Conservation (phyloP, 2,888 invertebrate species). For the Macrophya alboannulata region DNA sequence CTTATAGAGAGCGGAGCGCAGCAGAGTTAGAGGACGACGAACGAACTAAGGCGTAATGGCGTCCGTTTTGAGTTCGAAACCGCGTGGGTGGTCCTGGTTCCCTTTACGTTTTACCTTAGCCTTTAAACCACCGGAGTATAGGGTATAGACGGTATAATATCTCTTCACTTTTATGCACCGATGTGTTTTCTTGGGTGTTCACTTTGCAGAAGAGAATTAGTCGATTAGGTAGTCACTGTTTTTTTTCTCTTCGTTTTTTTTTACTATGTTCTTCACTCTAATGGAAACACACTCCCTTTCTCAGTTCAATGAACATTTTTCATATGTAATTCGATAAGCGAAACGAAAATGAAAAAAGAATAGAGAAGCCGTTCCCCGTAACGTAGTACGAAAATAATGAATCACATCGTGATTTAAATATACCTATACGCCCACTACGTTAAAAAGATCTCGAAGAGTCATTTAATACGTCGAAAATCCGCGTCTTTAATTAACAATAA, state of each 20-base stretch:
- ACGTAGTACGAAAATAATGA: no score
- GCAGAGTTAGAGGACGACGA: background rate
- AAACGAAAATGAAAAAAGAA: background rate
- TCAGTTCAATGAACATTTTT: background rate
- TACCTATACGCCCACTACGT: no score
- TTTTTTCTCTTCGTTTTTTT: no score
- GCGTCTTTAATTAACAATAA: no score
- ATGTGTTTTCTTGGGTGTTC: background rate
- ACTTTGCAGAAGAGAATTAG: slow-evolving; percentile 6
- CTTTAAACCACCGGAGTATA: background rate
- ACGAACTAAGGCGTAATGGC: slow-evolving; percentile 27
- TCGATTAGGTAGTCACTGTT: background rate
- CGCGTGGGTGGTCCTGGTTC: slow-evolving; percentile 35
- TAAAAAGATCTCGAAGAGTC: no score
- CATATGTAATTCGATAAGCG: background rate
- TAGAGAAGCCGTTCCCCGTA: no score
- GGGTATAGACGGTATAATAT: background rate
- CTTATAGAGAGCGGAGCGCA: no score
- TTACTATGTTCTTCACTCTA: no score
- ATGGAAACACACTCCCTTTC: no score
- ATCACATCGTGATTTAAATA: no score
- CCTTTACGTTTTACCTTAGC: background rate
- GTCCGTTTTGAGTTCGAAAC: slow-evolving; percentile 19
- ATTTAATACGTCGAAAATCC: no score
- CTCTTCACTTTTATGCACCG: background rate